Conservation (phyloP, 2,797 vertebrate genomes). For the Columba guinea region DNA sequence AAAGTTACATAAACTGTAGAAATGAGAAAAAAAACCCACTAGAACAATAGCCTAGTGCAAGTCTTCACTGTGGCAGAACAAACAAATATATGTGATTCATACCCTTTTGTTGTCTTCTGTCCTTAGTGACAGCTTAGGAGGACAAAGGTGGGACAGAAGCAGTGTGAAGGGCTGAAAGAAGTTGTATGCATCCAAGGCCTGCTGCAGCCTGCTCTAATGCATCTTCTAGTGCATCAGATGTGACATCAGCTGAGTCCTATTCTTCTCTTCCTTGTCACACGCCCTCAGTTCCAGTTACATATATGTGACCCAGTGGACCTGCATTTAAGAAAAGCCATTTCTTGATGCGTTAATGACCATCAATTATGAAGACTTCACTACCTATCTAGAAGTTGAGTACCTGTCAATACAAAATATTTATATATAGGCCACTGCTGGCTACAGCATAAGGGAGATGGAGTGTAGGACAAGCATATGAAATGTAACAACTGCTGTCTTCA, state of each 20-base stretch:
- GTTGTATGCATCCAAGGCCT: not conserved
- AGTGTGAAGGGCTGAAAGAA: not conserved
- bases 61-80: not conserved
- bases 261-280: not conserved
- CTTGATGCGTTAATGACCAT: not conserved
- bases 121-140: not conserved
- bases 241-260: rapidly evolving
- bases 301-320: not conserved
- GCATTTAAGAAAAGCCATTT: not conserved
- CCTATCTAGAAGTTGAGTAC: not conserved
- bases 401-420: not conserved
- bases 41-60: not conserved
- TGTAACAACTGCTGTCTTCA: not conserved
- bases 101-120: not conserved
- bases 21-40: not conserved
- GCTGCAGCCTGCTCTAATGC: not conserved
- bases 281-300: not conserved
- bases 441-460: not conserved
- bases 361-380: not conserved
- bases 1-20: not conserved
- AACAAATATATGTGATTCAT: not conserved
- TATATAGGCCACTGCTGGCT: not conserved
- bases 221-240: not conserved
- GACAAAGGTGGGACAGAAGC: not conserved
- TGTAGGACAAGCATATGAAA: not conserved